Evolutionary conservation across 1,140 invertebrate species (phyloP), one percentile per base, ranked within the genome.

Genomic region (Drosophila rhopaloa): DNA sequence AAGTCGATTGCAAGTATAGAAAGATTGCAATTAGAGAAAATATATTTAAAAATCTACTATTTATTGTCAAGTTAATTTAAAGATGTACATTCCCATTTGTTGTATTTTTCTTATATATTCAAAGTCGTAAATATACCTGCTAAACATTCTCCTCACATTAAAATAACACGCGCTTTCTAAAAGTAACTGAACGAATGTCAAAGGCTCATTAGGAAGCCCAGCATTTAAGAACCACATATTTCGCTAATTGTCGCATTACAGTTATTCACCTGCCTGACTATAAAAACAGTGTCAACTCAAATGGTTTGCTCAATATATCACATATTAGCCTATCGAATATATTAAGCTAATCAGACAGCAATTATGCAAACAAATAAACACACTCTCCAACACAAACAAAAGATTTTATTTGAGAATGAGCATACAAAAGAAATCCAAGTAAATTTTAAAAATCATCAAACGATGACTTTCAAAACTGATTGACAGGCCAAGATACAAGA

Each of bases 401-500:
- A 73, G 4, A 32, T 2, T 35, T 5, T 10, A 47, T 44, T 47
- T 47, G 56, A 37, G 50, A 53, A 37, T 27, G 14, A 60, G 5
- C 16, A 13, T 27, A 24, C 13, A 43, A 72, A 78, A 56, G 11
- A 51, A 73, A 65, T 57, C 24, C 13, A 29, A 48, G 13, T 46
- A 35, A 24, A 70, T 54, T 55, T 55, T 19, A 50, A 53, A 81
- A 79, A 78, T 58, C 47, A 50, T 41, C 47, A 68, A 77, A 78
- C 68, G 85, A 83, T 84, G 81, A 83, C 78, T 90, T 90, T 81
- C 68, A 79, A 61, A 90, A 85, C 63, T 85, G 85, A 90, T 90
- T 89, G 81, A 84, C 81, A 81, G 75, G 47, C 62, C 37, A 84
- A 90, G 72, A 90, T 73, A 71, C 57, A 65, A 43, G 38, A 59